phyloP scores from a whole-genome alignment of 2,113 vertebrate species.

The Cheirogaleus medius region DNA sequence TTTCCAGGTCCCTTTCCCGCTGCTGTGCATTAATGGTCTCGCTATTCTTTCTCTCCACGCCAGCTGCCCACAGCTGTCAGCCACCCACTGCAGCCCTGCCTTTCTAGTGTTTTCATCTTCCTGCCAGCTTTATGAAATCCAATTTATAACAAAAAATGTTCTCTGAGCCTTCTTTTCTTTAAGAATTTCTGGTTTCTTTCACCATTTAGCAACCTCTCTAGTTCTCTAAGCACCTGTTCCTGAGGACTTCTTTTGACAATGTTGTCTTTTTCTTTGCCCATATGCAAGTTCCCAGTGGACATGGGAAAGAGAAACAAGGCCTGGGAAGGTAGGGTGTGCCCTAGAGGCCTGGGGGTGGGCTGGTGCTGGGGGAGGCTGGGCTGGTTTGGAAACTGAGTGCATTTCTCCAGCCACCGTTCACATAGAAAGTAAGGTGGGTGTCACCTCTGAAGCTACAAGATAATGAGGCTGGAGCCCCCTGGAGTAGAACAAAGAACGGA shows the following conservation, averaged over 20 bases:
- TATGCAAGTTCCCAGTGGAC: slow-evolving; percentile 49
- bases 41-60: slow-evolving; percentile 57
- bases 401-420: background rate
- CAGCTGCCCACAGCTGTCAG: slow-evolving; percentile 77
- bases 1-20: slow-evolving; percentile 50
- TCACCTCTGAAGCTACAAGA: background rate
- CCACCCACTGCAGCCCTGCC: slow-evolving; percentile 72
- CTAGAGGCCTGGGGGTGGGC: background rate
- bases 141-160: slow-evolving; percentile 67
- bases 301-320: slow-evolving; percentile 58
- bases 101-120: slow-evolving; percentile 75
- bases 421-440: background rate
- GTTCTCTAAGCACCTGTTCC: slow-evolving; percentile 77
- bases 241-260: background rate
- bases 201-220: slow-evolving; percentile 59
- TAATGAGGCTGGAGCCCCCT: too few relatives aligned
- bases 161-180: slow-evolving; percentile 66
- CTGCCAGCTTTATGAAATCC: slow-evolving; percentile 76
- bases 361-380: background rate
- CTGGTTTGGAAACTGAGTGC: background rate
- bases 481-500: background rate
- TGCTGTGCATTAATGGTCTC: slow-evolving; percentile 19
- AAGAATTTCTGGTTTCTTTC: slow-evolving; percentile 70
- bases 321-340: background rate
- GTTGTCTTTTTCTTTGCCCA: slow-evolving; percentile 8